Percentiles rank a stretch among this genome's conserved stretches.
These are phyloP conservation scores for Ephydatia muelleri DNA, from an alignment of 37 sponge, comb jelly and placozoan genomes.

Conservation along the genomic window DNA sequence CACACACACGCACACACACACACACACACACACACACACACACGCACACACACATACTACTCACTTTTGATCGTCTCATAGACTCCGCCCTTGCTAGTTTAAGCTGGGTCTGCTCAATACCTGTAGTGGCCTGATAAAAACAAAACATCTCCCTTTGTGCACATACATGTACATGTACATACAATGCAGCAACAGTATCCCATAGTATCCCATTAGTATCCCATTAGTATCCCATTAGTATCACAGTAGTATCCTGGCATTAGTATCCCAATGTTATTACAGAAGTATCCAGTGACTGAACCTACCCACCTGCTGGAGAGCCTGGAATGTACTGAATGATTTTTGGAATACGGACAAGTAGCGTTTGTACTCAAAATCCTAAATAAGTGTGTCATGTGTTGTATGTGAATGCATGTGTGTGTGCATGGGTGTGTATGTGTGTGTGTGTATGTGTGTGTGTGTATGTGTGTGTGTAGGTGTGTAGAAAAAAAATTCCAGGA, in stretches of 20 bases:
- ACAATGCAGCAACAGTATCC: too few species aligned
- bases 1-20: background rate
- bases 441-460: background rate
- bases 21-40: background rate
- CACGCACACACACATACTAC: background rate
- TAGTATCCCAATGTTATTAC: background rate
- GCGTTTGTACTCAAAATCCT: background rate
- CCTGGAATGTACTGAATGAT: background rate
- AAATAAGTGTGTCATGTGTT: too few species aligned
- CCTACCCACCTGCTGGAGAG: background rate
- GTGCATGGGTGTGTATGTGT: too few species aligned
- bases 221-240: too few species aligned
- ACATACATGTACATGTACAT: constrained; percentile 3
- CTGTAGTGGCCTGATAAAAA: too few species aligned
- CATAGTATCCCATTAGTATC: too few species aligned
- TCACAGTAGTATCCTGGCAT: too few species aligned
- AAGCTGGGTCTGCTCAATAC: too few species aligned
- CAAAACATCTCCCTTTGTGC: too few species aligned
- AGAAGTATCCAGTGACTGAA: background rate
- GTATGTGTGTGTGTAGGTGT: background rate
- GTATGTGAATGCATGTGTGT: too few species aligned
- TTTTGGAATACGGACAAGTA: background rate
- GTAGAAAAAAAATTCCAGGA: background rate
- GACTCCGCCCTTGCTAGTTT: too few species aligned
- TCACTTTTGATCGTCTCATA: too few species aligned